Conservation (phyloP, 2,888 invertebrate species). For the Macrophya annulata region DNA sequence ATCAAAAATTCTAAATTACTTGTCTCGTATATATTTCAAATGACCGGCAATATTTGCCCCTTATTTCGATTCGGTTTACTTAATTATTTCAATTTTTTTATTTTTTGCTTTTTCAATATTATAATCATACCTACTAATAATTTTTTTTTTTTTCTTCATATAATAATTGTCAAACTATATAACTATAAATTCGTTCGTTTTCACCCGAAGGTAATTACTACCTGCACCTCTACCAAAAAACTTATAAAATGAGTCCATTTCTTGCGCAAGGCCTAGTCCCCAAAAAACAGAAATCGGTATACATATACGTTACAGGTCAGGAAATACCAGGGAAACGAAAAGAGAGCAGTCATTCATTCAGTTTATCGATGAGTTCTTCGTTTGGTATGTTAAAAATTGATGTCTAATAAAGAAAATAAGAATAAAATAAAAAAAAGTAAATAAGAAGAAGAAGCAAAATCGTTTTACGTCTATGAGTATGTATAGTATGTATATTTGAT, state of each 20-base stretch:
- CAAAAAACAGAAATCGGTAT: constrained; percentile 20
- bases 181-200: background rate
- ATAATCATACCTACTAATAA: background rate
- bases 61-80: background rate
- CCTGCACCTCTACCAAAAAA: background rate
- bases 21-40: constrained; percentile 9
- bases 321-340: constrained; percentile 29
- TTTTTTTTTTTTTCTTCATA: background rate
- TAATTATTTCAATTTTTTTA: background rate
- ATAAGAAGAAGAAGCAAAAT: background rate
- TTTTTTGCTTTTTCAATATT: background rate
- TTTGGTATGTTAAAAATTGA: background rate
- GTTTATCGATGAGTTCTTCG: background rate
- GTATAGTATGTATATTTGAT: background rate
- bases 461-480: background rate
- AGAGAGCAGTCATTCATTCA: background rate
- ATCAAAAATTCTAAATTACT: constrained; percentile 4
- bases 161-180: background rate
- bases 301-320: constrained; percentile 42
- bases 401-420: background rate
- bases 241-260: constrained; percentile 19
- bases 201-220: background rate
- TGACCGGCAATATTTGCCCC: background rate
- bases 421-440: too few relatives aligned
- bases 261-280: constrained; percentile 47